These are phyloP conservation scores for Thunnus albacares DNA, from an alignment of 2,797 vertebrate species.

Conservation along the genomic window DNA sequence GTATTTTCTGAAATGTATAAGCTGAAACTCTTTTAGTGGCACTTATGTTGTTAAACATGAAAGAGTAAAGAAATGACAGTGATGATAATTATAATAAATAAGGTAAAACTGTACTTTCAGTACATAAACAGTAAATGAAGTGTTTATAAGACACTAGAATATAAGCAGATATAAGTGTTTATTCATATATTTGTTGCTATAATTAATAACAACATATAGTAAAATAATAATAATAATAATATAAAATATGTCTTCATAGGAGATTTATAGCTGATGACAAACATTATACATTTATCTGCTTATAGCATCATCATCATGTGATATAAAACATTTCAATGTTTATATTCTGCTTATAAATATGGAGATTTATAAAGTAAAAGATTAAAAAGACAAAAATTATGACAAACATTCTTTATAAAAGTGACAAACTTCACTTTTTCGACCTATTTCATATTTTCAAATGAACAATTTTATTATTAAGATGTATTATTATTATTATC, in stretches of 20 bases:
- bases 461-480: not conserved
- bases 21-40: not conserved
- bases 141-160: too few species aligned
- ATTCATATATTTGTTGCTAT: too few species aligned
- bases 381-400: not conserved
- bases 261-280: too few species aligned
- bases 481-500: constrained; percentile 2
- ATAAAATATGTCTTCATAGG: too few species aligned
- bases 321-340: not conserved
- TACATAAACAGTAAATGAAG: too few species aligned
- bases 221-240: too few species aligned
- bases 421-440: not conserved
- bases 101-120: too few species aligned
- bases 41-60: too few species aligned
- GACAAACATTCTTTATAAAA: not conserved
- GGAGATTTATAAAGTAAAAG: not conserved
- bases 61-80: not conserved
- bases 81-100: not conserved
- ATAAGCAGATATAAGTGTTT: too few species aligned
- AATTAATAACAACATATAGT: too few species aligned
- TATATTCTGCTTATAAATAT: not conserved
- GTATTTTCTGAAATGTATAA: too few species aligned
- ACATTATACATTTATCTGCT: too few species aligned
- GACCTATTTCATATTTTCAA: not conserved
- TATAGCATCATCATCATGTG: not conserved